Base-by-base conservation (phyloP, 2,888 invertebrate species). In the Phyllotreta cruciferae region DNA sequence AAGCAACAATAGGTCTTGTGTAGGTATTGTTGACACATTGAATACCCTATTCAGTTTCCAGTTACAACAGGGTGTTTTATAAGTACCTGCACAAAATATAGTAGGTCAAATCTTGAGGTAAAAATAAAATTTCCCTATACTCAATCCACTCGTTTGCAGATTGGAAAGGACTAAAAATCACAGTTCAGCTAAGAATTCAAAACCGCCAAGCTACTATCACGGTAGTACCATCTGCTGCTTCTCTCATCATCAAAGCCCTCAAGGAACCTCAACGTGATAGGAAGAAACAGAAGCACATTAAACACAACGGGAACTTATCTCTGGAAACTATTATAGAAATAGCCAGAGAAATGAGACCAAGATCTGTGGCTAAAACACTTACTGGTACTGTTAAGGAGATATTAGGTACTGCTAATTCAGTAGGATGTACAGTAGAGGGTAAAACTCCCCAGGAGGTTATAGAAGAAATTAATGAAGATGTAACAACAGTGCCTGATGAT, bases 151-250 rank as follows among this genome's bases (percentile, higher is more conserved):
- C 24, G 24, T 24, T 24, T 24, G 88, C 91, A 39, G 98, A 99
- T 82, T 99, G 99, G 98, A 99, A 99, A 81, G 99, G 98, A 70
- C 84, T 99, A 73, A 98, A 98, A 85, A 97, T 99, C 78, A 99
- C 99, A 0, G 98, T 98, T 3, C 93, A 95, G 80, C 86, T 99
- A 74, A 96, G 95, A 62, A 98, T 99, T 76, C 98, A 98, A 83
- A 97, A 97, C 84, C 89, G 99, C 80, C 96, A 98, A 79, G 99
- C 99, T 2, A 90, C 94, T 66, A 98, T 99, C 74, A 91, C 95
- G 36, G 97, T 99, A 50, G 96, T 97, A 24, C 99, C 99, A 1
- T 97, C 98, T 57, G 99, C 98, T 6, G 97, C 99, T 35, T 97
- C 98, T 0, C 86, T 99, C 49, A 91, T 99, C 75, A 98, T 99